A percentile compares a stretch with the other conserved stretches of the same genome.
These are phyloP conservation scores for Sander vitreus DNA, from an alignment of 2,113 vertebrate genomes.

Conservation along the genomic window DNA sequence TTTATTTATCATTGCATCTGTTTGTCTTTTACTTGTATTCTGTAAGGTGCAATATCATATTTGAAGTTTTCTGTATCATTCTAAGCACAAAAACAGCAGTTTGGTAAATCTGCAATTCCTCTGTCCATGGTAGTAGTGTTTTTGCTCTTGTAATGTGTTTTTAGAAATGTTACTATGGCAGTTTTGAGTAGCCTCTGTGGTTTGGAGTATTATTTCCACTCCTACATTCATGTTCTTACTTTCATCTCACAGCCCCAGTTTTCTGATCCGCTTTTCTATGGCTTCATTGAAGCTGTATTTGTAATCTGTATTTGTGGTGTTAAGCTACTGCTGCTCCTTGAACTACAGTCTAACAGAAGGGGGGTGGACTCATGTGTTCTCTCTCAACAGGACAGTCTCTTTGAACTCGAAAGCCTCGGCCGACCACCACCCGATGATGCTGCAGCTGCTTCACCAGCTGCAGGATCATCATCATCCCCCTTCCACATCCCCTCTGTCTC, in stretches of 20 bases:
- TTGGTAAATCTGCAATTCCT: not conserved
- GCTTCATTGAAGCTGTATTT: not conserved
- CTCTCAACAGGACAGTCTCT: slow-evolving; percentile 60
- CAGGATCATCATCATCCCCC: not conserved
- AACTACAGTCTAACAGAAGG: slow-evolving; percentile 8
- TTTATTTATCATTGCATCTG: slow-evolving; percentile 17
- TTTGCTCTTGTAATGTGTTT: slow-evolving; percentile 2
- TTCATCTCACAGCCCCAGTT: not conserved
- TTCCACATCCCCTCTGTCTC: slow-evolving; percentile 58
- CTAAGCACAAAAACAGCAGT: not conserved
- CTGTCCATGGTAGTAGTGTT: not conserved
- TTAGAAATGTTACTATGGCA: slow-evolving; percentile 1
- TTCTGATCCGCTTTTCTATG: not conserved
- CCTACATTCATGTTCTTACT: not conserved
- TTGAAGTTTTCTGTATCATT: not conserved
- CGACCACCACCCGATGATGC: slow-evolving; percentile 38
- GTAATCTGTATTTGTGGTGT: not conserved
- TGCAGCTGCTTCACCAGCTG: slow-evolving; percentile 31
- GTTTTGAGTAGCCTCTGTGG: not conserved
- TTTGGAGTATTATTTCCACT: not conserved
- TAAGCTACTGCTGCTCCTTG: not conserved
- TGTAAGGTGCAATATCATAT: not conserved
- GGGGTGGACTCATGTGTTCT: slow-evolving; percentile 27
- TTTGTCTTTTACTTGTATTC: not conserved
- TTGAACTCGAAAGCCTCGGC: slow-evolving; percentile 60